Evolutionary conservation across 2,113 vertebrate genomes (phyloP), one percentile per base, ranked within the genome.

Genomic region (Myodes glareolus): DNA sequence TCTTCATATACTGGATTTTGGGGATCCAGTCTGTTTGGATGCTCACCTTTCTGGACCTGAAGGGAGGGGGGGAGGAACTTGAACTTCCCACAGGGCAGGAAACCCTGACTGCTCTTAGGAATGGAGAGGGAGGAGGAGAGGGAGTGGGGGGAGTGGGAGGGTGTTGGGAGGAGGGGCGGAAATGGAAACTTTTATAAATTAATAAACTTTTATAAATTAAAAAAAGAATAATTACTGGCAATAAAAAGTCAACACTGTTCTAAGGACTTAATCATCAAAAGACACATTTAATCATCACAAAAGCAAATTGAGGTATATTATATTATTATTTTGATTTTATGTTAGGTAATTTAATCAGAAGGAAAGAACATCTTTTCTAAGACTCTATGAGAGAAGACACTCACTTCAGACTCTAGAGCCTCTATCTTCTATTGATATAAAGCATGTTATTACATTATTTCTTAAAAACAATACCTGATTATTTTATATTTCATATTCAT

Each of bases 321-420:
- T 84, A n/a, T 68, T 88, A 89, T 42, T 90, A 39, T 17, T 86
- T 96, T 85, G 10, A 84, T 94, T 95, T 92, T 93, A 81, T 50
- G 36, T 55, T 50, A 76, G 45, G 12, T 70, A 89, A 75, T 25
- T 76, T 4, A 91, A 91, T 21, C 19, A 47, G 36, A 1, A 25
- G 9, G 8, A 81, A 1, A 87, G 70, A 29, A 94, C 92, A 86
- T 63, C 27, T 33, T 93, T 88, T 85, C 61, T 47, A 72, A 63
- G 31, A 72, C 42, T 65, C 33, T 31, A 52, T 70, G 25, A 63
- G 80, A n/a, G 14, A 75, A 80, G 39, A 93, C n/a, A 42, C 21
- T 81, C 10, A 25, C 29, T 31, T 80, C 1, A 70, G 1, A 5
- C 17, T 52, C 5, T 52, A 14, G 29, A 70, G 17, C 17, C 29